A percentile compares a stretch with the other conserved stretches of the same genome.
Evolutionary conservation across 2,113 vertebrate genomes (phyloP).

Genomic region (Alethe castanea): DNA sequence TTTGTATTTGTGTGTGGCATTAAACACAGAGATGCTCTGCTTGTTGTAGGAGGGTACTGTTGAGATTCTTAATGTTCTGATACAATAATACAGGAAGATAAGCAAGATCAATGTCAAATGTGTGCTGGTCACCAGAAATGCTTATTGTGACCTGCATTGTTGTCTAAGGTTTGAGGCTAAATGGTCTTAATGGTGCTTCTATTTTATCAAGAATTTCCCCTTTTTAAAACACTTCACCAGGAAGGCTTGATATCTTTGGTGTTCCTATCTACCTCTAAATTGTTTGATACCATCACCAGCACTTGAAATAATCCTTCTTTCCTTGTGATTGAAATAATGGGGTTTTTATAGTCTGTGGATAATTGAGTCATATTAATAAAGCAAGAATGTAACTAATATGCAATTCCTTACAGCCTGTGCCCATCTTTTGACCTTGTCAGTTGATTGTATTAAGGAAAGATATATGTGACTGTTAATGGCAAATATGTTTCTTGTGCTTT

Average conservation of each 20-base stretch:
- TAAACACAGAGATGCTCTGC: background rate
- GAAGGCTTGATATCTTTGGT: background rate
- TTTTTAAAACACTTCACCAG: background rate
- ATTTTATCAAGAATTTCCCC: background rate
- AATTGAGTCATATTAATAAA: background rate
- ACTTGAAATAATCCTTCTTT: background rate
- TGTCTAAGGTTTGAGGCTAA: background rate
- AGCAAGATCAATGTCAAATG: background rate
- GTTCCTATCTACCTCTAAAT: background rate
- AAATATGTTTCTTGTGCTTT: background rate
- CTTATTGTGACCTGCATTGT: background rate
- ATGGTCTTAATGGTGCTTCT: background rate
- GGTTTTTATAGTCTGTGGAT: background rate
- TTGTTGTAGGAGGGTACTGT: background rate
- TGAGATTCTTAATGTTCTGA: background rate
- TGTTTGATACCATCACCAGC: background rate
- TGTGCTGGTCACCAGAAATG: background rate
- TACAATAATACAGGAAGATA: background rate
- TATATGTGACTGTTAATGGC: background rate
- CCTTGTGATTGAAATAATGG: background rate
- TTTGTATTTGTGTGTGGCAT: background rate
- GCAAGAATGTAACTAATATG: background rate
- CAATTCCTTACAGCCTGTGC: background rate
- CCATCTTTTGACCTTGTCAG: background rate
- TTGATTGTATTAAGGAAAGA: background rate